Percentiles rank a stretch among this genome's conserved stretches.
Evolutionary conservation across 2,797 vertebrate species (phyloP).

Genomic region (Podargus strigoides): DNA sequence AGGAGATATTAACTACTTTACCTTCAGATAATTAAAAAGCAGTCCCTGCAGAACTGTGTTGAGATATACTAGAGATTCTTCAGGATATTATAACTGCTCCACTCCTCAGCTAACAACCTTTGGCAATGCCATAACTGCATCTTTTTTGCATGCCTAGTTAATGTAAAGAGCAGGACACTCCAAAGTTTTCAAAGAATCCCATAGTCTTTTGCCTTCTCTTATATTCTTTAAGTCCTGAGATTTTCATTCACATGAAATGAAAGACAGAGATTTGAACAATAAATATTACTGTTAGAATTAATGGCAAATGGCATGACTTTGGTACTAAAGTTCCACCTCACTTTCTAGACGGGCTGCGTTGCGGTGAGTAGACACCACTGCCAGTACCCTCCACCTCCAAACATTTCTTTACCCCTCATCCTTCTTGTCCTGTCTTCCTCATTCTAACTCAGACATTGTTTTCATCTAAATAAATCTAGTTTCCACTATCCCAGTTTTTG

Average conservation of each 20-base stretch:
- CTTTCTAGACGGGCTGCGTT: background rate
- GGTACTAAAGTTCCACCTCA: background rate
- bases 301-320: background rate
- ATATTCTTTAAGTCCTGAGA: background rate
- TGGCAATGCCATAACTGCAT: background rate
- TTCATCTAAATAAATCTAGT: background rate
- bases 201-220: background rate
- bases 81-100: background rate
- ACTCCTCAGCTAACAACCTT: background rate
- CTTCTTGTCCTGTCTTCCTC: background rate
- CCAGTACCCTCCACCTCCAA: background rate
- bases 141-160: background rate
- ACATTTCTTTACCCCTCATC: background rate
- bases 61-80: background rate
- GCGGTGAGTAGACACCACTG: background rate
- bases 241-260: background rate
- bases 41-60: background rate
- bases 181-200: background rate
- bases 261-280: background rate
- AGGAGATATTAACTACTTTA: background rate
- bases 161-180: background rate
- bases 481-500: background rate
- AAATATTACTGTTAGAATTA: background rate
- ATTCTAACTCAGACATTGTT: background rate
- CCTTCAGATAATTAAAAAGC: background rate